These are phyloP conservation scores for Exocentrus adspersus DNA, from an alignment of 2,888 invertebrate species.

Conservation along the genomic window DNA sequence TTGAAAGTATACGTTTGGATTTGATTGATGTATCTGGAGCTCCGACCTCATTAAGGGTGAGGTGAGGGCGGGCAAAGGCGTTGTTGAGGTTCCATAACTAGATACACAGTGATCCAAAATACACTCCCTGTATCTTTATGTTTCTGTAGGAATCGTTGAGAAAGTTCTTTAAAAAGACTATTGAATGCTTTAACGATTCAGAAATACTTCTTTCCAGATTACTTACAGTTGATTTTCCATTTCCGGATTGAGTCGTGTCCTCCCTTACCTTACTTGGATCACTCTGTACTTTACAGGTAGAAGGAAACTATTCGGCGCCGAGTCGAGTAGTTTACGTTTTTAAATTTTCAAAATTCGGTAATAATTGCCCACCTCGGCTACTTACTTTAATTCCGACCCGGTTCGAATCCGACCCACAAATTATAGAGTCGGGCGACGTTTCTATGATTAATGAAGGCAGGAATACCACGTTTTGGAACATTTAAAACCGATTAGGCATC, in stretches of 20 bases:
- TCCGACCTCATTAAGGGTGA: slow-evolving; percentile 28
- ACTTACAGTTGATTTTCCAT: no score
- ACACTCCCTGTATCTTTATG: no score
- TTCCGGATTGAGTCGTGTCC: no score
- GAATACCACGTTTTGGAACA: slow-evolving; percentile 3
- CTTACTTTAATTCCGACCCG: slow-evolving; percentile 55
- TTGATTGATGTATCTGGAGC: slow-evolving; percentile 60
- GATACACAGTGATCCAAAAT: no score
- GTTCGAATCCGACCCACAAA: slow-evolving; percentile 50
- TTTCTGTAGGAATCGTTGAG: no score
- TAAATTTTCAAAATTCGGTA: slow-evolving; percentile 53
- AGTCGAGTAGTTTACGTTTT: slow-evolving; percentile 54
- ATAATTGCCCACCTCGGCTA: slow-evolving; percentile 56
- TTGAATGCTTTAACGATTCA: no score
- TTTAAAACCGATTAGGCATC: slow-evolving; percentile 22
- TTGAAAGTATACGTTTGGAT: slow-evolving; percentile 59
- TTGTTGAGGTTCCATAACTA: no score
- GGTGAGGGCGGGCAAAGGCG: not conserved
- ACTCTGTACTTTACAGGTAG: slow-evolving; percentile 44
- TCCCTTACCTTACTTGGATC: slow-evolving; percentile 1
- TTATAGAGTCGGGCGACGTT: slow-evolving; percentile 58
- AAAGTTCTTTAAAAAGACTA: no score
- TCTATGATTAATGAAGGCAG: slow-evolving; percentile 57
- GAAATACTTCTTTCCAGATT: no score
- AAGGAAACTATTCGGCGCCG: slow-evolving; percentile 56